Percentiles rank a stretch among this genome's conserved stretches.
These are phyloP conservation scores for Cavia aperea DNA, from an alignment of 2,113 vertebrate species.

Conservation along the genomic window DNA sequence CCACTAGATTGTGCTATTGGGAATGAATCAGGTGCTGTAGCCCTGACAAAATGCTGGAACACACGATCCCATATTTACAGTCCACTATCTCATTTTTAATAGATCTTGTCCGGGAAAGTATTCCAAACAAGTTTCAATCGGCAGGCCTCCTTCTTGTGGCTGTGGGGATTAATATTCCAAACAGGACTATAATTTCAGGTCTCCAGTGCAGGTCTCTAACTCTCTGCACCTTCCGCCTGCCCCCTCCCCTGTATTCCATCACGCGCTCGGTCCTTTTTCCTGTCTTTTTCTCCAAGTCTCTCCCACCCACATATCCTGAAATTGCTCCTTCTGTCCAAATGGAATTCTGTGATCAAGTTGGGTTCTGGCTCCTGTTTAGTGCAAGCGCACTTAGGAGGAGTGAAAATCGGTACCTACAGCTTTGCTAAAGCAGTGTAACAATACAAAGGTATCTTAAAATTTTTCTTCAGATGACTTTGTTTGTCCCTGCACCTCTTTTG, in stretches of 20 bases:
- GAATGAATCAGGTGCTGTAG: slow-evolving; percentile 54
- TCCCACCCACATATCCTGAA: not conserved
- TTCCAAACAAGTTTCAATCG: slow-evolving; percentile 45
- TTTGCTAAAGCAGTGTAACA: not conserved
- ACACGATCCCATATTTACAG: slow-evolving; percentile 50
- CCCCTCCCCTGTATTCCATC: not conserved
- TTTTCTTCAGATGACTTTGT: not conserved
- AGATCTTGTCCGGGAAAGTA: slow-evolving; percentile 60
- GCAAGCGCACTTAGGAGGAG: not conserved
- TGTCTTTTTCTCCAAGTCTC: not conserved
- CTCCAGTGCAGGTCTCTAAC: slow-evolving; percentile 43
- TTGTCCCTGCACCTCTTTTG: not conserved
- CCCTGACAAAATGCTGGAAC: slow-evolving; percentile 49
- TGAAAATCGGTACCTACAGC: not conserved
- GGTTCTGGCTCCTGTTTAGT: not conserved
- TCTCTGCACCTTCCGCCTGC: not conserved
- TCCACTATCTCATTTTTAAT: slow-evolving; percentile 60
- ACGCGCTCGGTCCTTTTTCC: not conserved
- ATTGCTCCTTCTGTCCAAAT: not conserved
- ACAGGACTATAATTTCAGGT: slow-evolving; percentile 32
- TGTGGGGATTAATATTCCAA: slow-evolving; percentile 50
- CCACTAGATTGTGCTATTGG: slow-evolving; percentile 44
- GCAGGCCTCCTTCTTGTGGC: slow-evolving; percentile 5
- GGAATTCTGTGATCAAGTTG: not conserved
- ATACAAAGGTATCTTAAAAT: not conserved